These are phyloP conservation scores for Mormyrus proboscirostris DNA, from an alignment of 2,797 vertebrate species.

Conservation along the genomic window DNA sequence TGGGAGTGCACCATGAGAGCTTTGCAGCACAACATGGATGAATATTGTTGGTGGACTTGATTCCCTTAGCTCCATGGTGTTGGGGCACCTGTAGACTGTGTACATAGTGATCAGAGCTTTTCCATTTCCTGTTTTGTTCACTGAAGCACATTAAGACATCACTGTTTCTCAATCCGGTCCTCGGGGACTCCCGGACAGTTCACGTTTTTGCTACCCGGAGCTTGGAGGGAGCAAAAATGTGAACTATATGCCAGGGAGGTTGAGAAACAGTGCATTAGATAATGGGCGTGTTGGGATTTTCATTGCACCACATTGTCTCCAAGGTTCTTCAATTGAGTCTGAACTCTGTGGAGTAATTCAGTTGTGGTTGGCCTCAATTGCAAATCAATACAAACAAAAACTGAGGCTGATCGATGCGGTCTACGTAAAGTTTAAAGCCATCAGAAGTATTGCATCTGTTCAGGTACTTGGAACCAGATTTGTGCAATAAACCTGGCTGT, in stretches of 20 bases:
- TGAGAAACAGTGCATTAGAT: neutral
- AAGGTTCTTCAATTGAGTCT: neutral
- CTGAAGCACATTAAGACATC: no score
- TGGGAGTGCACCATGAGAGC: no score
- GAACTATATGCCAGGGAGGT: neutral
- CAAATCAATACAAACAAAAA: neutral
- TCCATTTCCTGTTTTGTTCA: no score
- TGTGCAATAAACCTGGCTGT: neutral
- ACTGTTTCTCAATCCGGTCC: neutral
- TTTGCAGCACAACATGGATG: no score
- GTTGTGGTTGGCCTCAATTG: constrained; percentile 4
- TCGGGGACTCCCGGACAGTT: neutral
- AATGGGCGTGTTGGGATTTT: neutral
- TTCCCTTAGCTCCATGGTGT: no score
- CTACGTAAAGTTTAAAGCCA: neutral
- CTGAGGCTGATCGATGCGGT: neutral
- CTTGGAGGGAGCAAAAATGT: neutral
- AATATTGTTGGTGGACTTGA: no score
- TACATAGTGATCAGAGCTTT: no score
- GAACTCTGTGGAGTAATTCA: neutral
- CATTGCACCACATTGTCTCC: neutral
- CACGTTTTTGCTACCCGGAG: neutral
- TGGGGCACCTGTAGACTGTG: no score
- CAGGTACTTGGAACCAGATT: neutral
- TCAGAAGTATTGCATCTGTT: neutral